Base-by-base conservation (phyloP, 2,888 invertebrate genomes). In the Papilio demoleus region DNA sequence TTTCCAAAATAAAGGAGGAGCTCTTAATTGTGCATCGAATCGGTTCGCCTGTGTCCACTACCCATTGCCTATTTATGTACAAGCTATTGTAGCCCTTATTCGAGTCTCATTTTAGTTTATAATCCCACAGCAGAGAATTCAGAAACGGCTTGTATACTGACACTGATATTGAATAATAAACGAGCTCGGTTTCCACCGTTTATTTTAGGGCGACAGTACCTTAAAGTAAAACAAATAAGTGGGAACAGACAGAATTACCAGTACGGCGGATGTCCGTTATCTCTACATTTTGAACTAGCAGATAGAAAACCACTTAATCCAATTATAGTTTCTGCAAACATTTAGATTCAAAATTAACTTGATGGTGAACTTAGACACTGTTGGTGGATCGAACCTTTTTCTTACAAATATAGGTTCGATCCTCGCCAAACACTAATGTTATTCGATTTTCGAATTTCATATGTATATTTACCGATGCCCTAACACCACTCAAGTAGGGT, bases 1-100 rank as follows among this genome's bases (percentile, higher is more conserved):
- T 85, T 84, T 83, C 81, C 80, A 83, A 83, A 87, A 84, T 86
- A 87, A 84, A 84, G 86, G 84, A 82, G 84, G 81, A 81, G 76
- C 85, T 83, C 83, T 80, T 87, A 87, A 86, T 86, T 86, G 82
- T 80, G 82, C 81, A 81, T 79, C 78, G 79, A 79, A 80, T 69
- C 69, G 65, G 65, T 56, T 53, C 60, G 68, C 40, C 65, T 42
- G 65, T 69, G 69, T 69, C 69, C 69, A 65, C 64, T 68, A 59
- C 59, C 69, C 42, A 61, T 42, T 56, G 53, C 45, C 40, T 17
- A 19, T 27, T 53, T 12, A 62, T 42, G 34, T 19, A 17, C 68
- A 24, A 50, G 60, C 60, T 27, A 62, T 36, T 65, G 8, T 69
- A 19, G 59, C 12, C n/a, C 61, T 40, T 65, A 69, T 42, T 8